Conservation (phyloP, 2,888 invertebrate genomes). For the Thereva nobilitata region DNA sequence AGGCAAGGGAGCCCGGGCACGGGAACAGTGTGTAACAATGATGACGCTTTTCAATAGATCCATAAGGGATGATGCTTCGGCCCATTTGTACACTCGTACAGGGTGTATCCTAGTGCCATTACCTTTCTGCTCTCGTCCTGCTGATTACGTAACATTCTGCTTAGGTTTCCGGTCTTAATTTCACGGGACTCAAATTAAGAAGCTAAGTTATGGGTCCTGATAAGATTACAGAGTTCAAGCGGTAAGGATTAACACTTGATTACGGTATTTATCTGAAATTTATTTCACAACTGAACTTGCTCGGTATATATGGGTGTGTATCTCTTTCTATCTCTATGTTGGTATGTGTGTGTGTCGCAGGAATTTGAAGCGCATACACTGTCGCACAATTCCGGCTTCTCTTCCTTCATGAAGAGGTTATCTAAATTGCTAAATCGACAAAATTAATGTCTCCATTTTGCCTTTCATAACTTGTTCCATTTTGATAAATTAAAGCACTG, state of each 20-base stretch:
- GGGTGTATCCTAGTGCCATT: not conserved
- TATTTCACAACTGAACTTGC: constrained; percentile 20
- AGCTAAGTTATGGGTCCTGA: constrained; percentile 37
- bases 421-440: constrained; percentile 35
- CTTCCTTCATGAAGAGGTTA: constrained; percentile 6
- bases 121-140: not conserved
- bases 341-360: too few relatives aligned
- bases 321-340: too few relatives aligned
- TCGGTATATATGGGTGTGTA: not conserved
- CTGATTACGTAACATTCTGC: not conserved
- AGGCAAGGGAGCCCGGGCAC: not conserved
- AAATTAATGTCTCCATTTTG: constrained; percentile 34
- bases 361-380: too few relatives aligned
- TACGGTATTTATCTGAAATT: constrained; percentile 40
- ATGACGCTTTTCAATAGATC: constrained; percentile 33
- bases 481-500: constrained; percentile 24
- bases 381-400: not conserved
- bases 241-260: constrained; percentile 40
- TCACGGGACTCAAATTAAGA: constrained; percentile 37
- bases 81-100: constrained; percentile 7
- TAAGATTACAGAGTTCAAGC: constrained; percentile 38
- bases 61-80: constrained; percentile 25
- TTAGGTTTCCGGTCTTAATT: constrained; percentile 20
- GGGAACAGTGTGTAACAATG: constrained; percentile 19
- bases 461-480: constrained; percentile 29